Conservation (phyloP, 2,113 vertebrate species). For the Paratilapia polleni region DNA sequence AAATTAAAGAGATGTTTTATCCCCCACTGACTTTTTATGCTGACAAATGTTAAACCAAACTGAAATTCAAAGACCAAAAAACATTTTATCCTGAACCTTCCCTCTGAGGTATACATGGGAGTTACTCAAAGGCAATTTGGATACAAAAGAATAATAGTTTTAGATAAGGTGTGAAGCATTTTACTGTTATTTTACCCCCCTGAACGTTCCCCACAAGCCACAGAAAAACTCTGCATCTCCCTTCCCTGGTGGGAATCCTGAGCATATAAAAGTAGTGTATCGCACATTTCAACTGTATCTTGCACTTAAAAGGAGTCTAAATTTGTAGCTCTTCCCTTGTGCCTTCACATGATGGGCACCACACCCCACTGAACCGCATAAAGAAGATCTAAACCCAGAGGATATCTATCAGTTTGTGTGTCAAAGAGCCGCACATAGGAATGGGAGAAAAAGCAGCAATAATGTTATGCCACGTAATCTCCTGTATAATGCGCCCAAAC, state of each 20-base stretch:
- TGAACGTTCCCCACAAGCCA: slow-evolving; percentile 49
- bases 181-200: slow-evolving; percentile 41
- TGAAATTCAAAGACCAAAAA: slow-evolving; percentile 27
- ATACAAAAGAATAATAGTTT: slow-evolving; percentile 41
- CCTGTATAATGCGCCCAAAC: slow-evolving; percentile 12
- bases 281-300: slow-evolving; percentile 34
- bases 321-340: slow-evolving; percentile 36
- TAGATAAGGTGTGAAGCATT: slow-evolving; percentile 48
- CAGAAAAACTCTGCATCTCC: slow-evolving; percentile 44
- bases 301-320: slow-evolving; percentile 61
- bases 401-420: slow-evolving; percentile 18
- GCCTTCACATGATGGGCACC: slow-evolving; percentile 23
- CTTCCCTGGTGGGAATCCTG: slow-evolving; percentile 37
- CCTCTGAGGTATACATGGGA: slow-evolving; percentile 30
- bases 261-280: slow-evolving; percentile 41
- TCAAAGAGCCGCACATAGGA: background rate
- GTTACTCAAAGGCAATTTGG: slow-evolving; percentile 58
- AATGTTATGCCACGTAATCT: slow-evolving; percentile 22
- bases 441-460: slow-evolving; percentile 5
- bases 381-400: slow-evolving; percentile 27
- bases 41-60: slow-evolving; percentile 43
- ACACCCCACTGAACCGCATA: slow-evolving; percentile 5
- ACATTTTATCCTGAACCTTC: background rate
- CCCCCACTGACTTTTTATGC: slow-evolving; percentile 6
- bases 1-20: slow-evolving; percentile 32